phyloP scores from a whole-genome alignment of 2,888 invertebrate genomes.

The Coronaproctus castanopsis region DNA sequence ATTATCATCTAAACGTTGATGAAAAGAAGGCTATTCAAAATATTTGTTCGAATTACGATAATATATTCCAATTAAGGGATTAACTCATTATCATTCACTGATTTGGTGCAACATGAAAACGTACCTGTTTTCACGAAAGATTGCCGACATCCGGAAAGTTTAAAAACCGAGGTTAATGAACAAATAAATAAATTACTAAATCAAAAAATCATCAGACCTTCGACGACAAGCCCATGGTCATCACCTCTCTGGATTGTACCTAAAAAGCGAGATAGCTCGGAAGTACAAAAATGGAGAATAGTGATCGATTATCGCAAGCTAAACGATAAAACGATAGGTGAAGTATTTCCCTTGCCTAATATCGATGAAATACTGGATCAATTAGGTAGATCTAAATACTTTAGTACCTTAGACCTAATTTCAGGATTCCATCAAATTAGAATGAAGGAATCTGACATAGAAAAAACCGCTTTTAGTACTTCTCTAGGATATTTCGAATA shows the following conservation, averaged over 20 bases:
- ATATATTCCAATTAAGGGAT: not conserved
- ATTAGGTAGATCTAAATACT: not conserved
- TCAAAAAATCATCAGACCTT: not conserved
- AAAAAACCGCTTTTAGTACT: too few species aligned
- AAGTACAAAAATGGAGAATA: too few species aligned
- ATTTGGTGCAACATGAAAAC: not conserved
- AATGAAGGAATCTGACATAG: too few species aligned
- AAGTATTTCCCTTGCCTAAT: not conserved
- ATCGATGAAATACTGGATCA: not conserved
- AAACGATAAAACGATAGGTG: not conserved
- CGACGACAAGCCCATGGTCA: too few species aligned
- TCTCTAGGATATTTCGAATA: too few species aligned
- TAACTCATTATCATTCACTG: not conserved
- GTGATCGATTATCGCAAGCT: not conserved
- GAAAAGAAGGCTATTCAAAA: not conserved
- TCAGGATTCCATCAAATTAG: not conserved
- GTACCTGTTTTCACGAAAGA: not conserved
- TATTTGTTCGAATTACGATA: not conserved
- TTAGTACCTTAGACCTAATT: not conserved
- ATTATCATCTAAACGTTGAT: conserved; percentile 24
- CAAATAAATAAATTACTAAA: not conserved
- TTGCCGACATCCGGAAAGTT: conserved; percentile 23
- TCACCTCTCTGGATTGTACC: too few species aligned
- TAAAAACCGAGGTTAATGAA: conserved; percentile 1
- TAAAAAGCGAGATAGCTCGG: too few species aligned